Evolutionary conservation across 1,140 invertebrate species (phyloP), one percentile per base, ranked within the genome.

Genomic region (Adelges cooleyi): DNA sequence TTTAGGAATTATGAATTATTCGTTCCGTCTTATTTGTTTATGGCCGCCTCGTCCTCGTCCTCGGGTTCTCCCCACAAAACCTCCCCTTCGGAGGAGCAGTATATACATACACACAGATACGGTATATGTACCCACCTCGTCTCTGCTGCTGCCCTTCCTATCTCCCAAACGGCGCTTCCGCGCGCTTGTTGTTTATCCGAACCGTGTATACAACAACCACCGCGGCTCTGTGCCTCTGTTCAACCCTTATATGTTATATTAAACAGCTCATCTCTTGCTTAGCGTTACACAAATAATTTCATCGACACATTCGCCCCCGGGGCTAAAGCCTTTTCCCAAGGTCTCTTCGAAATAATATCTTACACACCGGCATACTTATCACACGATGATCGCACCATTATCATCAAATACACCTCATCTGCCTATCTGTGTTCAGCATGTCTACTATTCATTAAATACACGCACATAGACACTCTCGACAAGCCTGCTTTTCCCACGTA

Each of bases 1-100:
- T 62, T 62, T 62, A 62, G 56, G 56, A 62, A 62, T 62, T 62
- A 62, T 62, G 56, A 62, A 62, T 62, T 62, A 62, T 62, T 62
- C 56, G 56, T 62, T 62, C n/a, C 23, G 56, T 62, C 56, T 62
- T 62, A 62, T 62, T 62, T 62, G 56, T 62, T 62, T 62, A 62
- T 18, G n/a, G 23, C 53, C 38, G 53, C 53, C 15, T 22, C 53
- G 53, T 46, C 42, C 42, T 48, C 56, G n/a, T 62, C 46, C 33
- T 48, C 56, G 40, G 13, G 40, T 42, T 44, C 38, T 59, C 40
- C 25, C 22, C 20, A 27, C 20, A 17, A 9, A 4, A 11, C 18
- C 20, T 11, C 29, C n/a, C n/a, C n/a, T n/a, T n/a, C n/a, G n/a
- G n/a, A n/a, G n/a, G n/a, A n/a, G n/a, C n/a, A n/a, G n/a, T n/a